These are phyloP conservation scores for Agapornis canus DNA, from an alignment of 2,797 vertebrate genomes.

Conservation along the genomic window DNA sequence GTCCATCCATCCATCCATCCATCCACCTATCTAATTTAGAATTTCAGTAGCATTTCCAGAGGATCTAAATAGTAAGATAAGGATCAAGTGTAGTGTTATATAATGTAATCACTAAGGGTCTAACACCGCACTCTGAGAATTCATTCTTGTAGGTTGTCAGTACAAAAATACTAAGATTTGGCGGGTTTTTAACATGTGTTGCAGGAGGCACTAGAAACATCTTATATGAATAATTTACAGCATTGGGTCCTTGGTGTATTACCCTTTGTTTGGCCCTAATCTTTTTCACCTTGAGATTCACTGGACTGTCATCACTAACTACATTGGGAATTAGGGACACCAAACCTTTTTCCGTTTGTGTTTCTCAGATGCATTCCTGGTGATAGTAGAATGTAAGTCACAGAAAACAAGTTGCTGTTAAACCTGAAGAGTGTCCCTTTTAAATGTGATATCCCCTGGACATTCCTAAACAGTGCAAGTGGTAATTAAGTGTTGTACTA, in stretches of 20 bases:
- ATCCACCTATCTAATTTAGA: background rate
- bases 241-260: background rate
- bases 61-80: background rate
- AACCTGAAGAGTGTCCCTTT: background rate
- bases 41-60: background rate
- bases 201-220: background rate
- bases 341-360: background rate
- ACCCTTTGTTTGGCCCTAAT: background rate
- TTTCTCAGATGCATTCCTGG: background rate
- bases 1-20: background rate
- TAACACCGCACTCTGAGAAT: background rate
- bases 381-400: background rate
- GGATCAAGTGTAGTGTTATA: background rate
- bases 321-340: background rate
- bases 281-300: background rate
- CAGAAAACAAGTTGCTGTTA: background rate
- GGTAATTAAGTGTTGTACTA: background rate
- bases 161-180: background rate
- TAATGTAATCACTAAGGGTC: background rate
- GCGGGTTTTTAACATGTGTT: background rate
- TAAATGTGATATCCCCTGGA: background rate
- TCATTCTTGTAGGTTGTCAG: background rate
- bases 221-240: background rate
- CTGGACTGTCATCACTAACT: background rate
- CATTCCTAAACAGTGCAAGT: background rate